A percentile compares a stretch with the other conserved stretches of the same genome.
phyloP scores from a whole-genome alignment of 2,888 invertebrate species.

The Apamea sordens region DNA sequence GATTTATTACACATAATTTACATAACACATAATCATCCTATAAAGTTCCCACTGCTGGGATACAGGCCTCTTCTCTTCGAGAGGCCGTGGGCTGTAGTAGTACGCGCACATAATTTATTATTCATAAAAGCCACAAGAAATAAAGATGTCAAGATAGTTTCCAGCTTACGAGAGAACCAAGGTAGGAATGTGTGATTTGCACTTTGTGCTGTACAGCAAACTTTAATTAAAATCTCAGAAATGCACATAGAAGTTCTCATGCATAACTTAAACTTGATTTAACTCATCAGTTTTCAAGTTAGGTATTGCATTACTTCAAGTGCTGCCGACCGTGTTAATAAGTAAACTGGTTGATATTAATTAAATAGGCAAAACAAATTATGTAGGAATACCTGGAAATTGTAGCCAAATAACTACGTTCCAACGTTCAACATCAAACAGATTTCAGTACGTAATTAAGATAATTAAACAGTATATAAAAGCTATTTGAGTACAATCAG shows the following conservation, averaged over 20 bases:
- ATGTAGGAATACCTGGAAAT: background rate
- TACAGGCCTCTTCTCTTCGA: too few relatives aligned
- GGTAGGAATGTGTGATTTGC: constrained; percentile 44
- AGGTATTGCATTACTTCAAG: constrained; percentile 26
- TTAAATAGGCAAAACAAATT: too few relatives aligned
- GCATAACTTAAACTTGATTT: constrained; percentile 44
- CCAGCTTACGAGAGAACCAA: constrained; percentile 1
- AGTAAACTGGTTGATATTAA: background rate
- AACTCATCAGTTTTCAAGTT: constrained; percentile 36
- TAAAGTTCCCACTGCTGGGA: too few relatives aligned
- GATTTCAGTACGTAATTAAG: constrained; percentile 30
- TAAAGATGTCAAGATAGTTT: background rate
- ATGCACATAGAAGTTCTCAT: constrained; percentile 22
- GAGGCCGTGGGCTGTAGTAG: too few relatives aligned
- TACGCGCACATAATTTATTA: too few relatives aligned
- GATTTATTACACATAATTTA: background rate
- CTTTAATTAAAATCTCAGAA: constrained; percentile 52
- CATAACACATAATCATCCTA: too few relatives aligned
- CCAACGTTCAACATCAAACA: constrained; percentile 12
- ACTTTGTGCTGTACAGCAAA: constrained; percentile 36
- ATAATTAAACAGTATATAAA: constrained; percentile 48
- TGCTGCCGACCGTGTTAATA: constrained; percentile 3
- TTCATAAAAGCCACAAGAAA: background rate
- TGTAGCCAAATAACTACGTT: background rate
- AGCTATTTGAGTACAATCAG: constrained; percentile 51